phyloP scores from a whole-genome alignment of 1,140 invertebrate genomes.

The Camponotus floridanus region DNA sequence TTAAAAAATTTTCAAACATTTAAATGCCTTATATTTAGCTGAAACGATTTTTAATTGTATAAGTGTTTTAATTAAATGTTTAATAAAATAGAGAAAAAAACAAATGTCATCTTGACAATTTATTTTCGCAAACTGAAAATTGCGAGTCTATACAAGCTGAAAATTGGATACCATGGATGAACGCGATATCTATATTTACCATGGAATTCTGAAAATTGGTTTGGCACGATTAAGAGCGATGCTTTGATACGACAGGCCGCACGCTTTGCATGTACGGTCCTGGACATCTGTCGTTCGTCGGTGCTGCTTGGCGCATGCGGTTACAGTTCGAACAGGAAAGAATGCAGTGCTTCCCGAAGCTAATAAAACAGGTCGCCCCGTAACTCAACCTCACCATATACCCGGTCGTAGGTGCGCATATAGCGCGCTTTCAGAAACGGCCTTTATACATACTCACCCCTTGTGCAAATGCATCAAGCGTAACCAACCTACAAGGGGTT shows the following conservation, averaged over 20 bases:
- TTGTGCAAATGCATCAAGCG: slow-evolving; percentile 45
- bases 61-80: not conserved
- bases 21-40: not conserved
- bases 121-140: not conserved
- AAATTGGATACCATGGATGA: not conserved
- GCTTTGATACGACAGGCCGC: not conserved
- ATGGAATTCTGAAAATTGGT: not conserved
- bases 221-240: not conserved
- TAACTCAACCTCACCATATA: slow-evolving; percentile 65
- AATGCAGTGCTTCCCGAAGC: slow-evolving; percentile 62
- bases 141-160: not conserved
- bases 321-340: slow-evolving; percentile 70
- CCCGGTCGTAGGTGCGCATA: slow-evolving; percentile 48
- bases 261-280: not conserved
- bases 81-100: not conserved
- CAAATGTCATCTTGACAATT: not conserved
- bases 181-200: not conserved
- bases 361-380: slow-evolving; percentile 58
- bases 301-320: slow-evolving; percentile 66
- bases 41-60: not conserved
- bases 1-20: not conserved
- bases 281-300: slow-evolving; percentile 40
- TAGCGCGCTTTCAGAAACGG: slow-evolving; percentile 46
- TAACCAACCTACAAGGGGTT: slow-evolving; percentile 33
- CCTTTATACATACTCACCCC: slow-evolving; percentile 51